phyloP scores from a whole-genome alignment of 2,113 vertebrate species.

The Phyllostomus hastatus region DNA sequence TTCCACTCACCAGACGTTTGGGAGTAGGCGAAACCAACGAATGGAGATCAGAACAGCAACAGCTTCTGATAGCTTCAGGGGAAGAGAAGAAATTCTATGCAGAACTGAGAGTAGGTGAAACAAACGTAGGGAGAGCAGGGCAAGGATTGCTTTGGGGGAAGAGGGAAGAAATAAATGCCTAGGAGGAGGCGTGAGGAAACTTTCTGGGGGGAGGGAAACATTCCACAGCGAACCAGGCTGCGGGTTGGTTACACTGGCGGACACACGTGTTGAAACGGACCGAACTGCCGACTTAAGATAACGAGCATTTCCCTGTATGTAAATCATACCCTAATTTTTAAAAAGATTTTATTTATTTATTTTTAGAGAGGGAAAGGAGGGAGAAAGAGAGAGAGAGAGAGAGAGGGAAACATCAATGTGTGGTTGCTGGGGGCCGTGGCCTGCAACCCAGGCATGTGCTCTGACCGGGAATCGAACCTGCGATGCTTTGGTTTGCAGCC shows the following conservation, averaged over 20 bases:
- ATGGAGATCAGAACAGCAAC: neutral
- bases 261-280: neutral
- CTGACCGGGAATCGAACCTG: no score
- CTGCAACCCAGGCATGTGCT: no score
- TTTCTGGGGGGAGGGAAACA: neutral
- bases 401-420: no score
- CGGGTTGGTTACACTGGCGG: neutral
- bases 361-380: no score
- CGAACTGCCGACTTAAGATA: neutral
- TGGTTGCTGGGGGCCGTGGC: no score
- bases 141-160: no score
- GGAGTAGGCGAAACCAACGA: neutral
- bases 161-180: neutral
- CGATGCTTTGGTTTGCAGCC: no score
- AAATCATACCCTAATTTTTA: neutral
- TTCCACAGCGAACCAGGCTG: neutral
- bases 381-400: no score
- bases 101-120: no score
- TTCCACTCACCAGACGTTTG: no score
- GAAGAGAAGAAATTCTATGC: neutral
- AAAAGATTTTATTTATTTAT: no score
- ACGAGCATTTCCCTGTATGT: neutral
- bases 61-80: neutral
- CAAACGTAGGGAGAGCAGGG: no score
- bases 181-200: neutral